Percentiles rank a stretch among this genome's conserved stretches.
Evolutionary conservation across 2,113 vertebrate species (phyloP).

Genomic region (Echinops telfairi): DNA sequence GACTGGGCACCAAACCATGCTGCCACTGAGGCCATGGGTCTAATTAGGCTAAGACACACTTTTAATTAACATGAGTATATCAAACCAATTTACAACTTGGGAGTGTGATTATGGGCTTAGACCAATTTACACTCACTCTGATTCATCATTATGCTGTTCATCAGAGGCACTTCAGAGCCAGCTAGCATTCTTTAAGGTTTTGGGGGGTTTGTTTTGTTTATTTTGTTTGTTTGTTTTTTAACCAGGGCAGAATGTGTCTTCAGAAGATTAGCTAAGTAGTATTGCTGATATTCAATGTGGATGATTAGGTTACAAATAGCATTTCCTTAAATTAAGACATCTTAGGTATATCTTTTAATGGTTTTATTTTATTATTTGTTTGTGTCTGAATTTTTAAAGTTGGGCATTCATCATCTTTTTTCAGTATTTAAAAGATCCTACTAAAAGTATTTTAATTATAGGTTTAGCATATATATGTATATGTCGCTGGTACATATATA

Average conservation of each 20-base stretch:
- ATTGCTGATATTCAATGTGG: background rate
- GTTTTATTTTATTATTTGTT: constrained; percentile 34
- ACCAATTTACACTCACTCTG: constrained; percentile 37
- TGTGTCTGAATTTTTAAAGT: constrained; percentile 44
- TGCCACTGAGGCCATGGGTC: background rate
- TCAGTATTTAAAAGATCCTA: constrained; percentile 31
- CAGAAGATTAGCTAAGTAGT: constrained; percentile 4
- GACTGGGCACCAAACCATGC: constrained; percentile 45
- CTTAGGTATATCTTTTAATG: background rate
- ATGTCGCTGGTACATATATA: too few relatives aligned
- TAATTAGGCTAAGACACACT: constrained; percentile 73
- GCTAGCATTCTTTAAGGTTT: constrained; percentile 12
- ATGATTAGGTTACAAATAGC: background rate
- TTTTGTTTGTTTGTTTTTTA: background rate
- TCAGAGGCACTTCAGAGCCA: constrained; percentile 34
- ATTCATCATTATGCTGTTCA: background rate
- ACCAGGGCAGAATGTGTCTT: constrained; percentile 16
- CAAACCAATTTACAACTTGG: constrained; percentile 55
- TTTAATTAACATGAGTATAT: constrained; percentile 74
- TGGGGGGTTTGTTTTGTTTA: background rate
- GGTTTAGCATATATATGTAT: too few relatives aligned
- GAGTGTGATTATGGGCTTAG: constrained; percentile 38
- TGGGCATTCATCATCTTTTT: constrained; percentile 9
- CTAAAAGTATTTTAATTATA: constrained; percentile 30
- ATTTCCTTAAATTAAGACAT: constrained; percentile 24